These are phyloP conservation scores for Thunnus maccoyii DNA, from an alignment of 2,113 vertebrate genomes.

Conservation along the genomic window DNA sequence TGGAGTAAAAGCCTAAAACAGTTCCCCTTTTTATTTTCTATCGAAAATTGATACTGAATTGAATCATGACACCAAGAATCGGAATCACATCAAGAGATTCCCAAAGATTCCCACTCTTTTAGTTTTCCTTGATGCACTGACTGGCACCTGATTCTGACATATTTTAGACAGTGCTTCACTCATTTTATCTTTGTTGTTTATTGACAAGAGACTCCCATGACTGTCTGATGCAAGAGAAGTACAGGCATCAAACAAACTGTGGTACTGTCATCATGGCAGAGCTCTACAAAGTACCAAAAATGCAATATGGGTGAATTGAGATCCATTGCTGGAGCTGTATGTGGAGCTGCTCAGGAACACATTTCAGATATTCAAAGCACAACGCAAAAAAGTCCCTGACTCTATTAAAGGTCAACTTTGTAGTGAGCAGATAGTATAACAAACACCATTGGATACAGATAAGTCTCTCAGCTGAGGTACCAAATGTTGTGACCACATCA, in stretches of 20 bases:
- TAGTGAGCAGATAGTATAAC: background rate
- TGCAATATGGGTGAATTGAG: background rate
- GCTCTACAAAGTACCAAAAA: background rate
- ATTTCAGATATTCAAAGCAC: no score
- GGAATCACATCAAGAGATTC: no score
- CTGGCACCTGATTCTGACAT: background rate
- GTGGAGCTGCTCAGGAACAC: background rate
- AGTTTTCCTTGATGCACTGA: no score
- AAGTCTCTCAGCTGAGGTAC: background rate
- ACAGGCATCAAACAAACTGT: background rate
- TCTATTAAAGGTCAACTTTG: conserved; percentile 13
- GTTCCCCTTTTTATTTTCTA: no score
- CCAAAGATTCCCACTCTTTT: no score
- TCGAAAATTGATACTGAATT: no score
- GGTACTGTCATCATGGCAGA: background rate
- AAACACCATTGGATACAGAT: background rate
- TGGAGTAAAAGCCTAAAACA: no score
- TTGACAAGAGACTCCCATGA: background rate
- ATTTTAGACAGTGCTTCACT: background rate
- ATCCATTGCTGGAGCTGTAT: conserved; percentile 10
- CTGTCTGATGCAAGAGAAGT: background rate
- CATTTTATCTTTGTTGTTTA: conserved; percentile 7
- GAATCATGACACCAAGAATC: no score
- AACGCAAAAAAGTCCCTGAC: conserved; percentile 28
- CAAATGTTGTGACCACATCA: background rate